These are phyloP conservation scores for Drosophila setifemur DNA, from an alignment of 1,140 invertebrate genomes.

Conservation along the genomic window DNA sequence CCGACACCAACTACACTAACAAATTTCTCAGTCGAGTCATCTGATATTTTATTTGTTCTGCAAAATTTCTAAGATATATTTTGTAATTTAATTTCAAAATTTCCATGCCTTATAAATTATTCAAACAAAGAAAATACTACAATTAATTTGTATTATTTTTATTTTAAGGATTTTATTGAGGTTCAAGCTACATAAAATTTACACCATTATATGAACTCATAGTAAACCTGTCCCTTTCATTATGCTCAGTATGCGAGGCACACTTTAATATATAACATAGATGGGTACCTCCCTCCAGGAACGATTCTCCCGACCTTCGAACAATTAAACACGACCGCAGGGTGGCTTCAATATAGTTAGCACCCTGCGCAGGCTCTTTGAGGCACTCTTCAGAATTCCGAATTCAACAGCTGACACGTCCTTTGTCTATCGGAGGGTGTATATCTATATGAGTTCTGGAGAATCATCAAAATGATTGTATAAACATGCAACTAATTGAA, in stretches of 20 bases:
- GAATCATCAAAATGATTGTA: constrained; percentile 53
- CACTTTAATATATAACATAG: neutral
- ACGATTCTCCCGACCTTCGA: constrained; percentile 4
- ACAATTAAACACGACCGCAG: constrained; percentile 52
- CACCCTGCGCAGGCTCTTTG: constrained; percentile 32
- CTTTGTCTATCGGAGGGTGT: constrained; percentile 27
- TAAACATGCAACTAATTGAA: constrained; percentile 61
- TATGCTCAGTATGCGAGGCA: constrained; percentile 1
- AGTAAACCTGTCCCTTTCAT: neutral
- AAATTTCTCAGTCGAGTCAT: no score
- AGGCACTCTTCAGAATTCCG: neutral
- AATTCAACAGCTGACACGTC: constrained; percentile 55
- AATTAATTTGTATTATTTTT: no score
- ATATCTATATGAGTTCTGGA: constrained; percentile 9
- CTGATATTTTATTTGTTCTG: no score
- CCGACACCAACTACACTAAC: no score
- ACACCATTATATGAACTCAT: neutral
- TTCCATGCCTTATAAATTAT: no score
- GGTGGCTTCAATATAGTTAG: constrained; percentile 20
- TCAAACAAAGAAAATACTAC: no score
- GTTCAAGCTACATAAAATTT: neutral
- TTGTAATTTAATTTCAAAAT: no score
- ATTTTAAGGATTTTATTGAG: no score
- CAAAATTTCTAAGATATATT: no score
- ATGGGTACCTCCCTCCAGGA: no score